Percentiles rank a stretch among this genome's conserved stretches.
These are phyloP conservation scores for Platypus cylindrus DNA, from an alignment of 2,888 invertebrate species.

Conservation along the genomic window DNA sequence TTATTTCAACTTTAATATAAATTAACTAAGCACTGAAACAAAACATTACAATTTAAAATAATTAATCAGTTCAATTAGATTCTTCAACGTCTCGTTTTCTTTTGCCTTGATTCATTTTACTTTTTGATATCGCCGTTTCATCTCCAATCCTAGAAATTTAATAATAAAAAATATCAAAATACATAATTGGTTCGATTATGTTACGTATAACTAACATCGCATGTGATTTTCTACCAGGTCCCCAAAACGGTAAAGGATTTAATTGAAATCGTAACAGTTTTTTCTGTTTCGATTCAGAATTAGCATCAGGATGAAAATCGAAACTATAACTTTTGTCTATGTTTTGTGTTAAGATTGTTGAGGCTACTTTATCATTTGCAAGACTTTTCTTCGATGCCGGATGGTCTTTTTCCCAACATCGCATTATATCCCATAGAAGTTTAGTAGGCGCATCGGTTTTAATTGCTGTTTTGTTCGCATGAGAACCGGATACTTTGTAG, in stretches of 20 bases:
- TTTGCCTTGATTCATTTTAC: constrained; percentile 55
- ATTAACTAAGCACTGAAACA: neutral
- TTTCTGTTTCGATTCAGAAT: constrained; percentile 63
- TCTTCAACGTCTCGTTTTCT: constrained; percentile 32
- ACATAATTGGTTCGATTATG: too few relatives aligned
- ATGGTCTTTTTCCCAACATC: constrained; percentile 62
- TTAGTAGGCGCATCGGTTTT: constrained; percentile 84
- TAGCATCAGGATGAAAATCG: constrained; percentile 52
- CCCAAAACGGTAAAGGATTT: constrained; percentile 84
- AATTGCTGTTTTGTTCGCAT: constrained; percentile 74
- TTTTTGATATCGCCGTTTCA: constrained; percentile 45
- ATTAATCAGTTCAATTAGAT: too few relatives aligned
- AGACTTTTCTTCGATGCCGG: constrained; percentile 52
- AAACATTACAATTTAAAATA: too few relatives aligned
- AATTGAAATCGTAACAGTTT: constrained; percentile 69
- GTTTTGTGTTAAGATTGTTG: constrained; percentile 43
- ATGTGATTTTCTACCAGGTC: constrained; percentile 72
- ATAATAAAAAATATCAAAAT: neutral
- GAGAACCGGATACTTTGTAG: constrained; percentile 83
- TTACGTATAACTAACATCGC: constrained; percentile 48
- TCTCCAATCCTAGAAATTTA: constrained; percentile 42
- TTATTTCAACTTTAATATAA: constrained; percentile 1
- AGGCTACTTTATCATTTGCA: constrained; percentile 37
- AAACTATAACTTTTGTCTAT: constrained; percentile 40
- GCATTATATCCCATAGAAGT: constrained; percentile 85